Conservation (phyloP, 2,797 vertebrate genomes). For the Margarornis squamiger region DNA sequence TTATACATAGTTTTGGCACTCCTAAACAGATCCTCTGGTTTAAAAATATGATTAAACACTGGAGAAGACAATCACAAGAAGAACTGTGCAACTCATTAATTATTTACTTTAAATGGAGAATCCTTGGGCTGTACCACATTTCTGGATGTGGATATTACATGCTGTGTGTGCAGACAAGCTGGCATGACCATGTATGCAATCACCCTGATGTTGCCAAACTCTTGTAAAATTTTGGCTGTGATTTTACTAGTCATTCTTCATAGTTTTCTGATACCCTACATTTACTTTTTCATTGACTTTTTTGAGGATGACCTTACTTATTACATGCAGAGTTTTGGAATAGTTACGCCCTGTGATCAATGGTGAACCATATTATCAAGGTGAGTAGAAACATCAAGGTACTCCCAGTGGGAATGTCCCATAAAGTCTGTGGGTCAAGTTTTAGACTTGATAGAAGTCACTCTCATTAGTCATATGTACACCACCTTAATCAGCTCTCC, state of each 20-base stretch:
- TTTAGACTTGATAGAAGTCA: not conserved
- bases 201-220: not conserved
- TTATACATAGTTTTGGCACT: not conserved
- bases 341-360: not conserved
- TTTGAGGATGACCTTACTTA: not conserved
- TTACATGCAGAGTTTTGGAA: not conserved
- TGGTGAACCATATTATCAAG: not conserved
- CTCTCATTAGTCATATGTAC: not conserved
- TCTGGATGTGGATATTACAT: not conserved
- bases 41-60: not conserved
- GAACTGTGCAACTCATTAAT: not conserved
- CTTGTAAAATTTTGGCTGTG: not conserved
- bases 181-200: not conserved
- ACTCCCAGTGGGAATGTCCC: not conserved
- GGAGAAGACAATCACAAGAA: not conserved
- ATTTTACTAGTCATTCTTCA: not conserved
- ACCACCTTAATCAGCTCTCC: not conserved
- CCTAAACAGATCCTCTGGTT: not conserved
- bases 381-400: not conserved
- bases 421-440: not conserved
- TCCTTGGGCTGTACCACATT: not conserved
- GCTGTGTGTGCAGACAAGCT: not conserved
- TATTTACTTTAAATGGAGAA: not conserved
- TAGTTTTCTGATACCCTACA: not conserved
- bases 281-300: not conserved